phyloP scores from a whole-genome alignment of 1,140 invertebrate species.

The Megalonaias nervosa region DNA sequence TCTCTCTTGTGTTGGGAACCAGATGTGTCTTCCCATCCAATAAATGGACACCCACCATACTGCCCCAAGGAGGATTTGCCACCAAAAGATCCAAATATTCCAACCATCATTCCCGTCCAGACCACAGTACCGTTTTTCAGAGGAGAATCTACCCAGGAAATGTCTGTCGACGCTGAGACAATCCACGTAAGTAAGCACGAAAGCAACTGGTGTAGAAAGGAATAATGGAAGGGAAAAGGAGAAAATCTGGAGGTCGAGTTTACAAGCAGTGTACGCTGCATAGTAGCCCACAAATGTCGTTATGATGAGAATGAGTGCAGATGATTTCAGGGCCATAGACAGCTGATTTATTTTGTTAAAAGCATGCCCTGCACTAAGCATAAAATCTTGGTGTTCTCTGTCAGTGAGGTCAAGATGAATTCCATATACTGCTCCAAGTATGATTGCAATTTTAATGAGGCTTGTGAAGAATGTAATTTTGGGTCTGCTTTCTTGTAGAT shows the following conservation, averaged over 20 bases:
- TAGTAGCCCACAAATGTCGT: constrained; percentile 20
- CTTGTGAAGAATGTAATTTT: constrained; percentile 15
- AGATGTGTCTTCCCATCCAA: constrained; percentile 28
- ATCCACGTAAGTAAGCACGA: constrained; percentile 1
- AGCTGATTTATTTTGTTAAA: neutral
- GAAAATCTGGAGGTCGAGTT: constrained; percentile 20
- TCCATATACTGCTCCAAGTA: neutral
- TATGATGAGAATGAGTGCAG: constrained; percentile 13
- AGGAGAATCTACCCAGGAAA: constrained; percentile 5
- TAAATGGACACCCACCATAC: constrained; percentile 16
- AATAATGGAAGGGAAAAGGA: constrained; percentile 20
- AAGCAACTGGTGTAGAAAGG: constrained; percentile 21
- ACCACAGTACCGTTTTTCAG: neutral
- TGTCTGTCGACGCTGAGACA: neutral
- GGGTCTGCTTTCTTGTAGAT: constrained; percentile 27
- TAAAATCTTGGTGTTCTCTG: neutral
- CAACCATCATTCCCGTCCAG: neutral
- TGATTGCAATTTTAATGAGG: constrained; percentile 21
- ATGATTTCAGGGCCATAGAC: neutral
- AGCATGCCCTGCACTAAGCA: neutral
- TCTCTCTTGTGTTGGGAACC: constrained; percentile 22
- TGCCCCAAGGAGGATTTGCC: neutral
- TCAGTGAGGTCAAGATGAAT: neutral
- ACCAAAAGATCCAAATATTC: neutral
- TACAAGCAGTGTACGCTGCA: constrained; percentile 11